These are phyloP conservation scores for Bostrychus sinensis DNA, from an alignment of 2,113 vertebrate genomes.

Conservation along the genomic window DNA sequence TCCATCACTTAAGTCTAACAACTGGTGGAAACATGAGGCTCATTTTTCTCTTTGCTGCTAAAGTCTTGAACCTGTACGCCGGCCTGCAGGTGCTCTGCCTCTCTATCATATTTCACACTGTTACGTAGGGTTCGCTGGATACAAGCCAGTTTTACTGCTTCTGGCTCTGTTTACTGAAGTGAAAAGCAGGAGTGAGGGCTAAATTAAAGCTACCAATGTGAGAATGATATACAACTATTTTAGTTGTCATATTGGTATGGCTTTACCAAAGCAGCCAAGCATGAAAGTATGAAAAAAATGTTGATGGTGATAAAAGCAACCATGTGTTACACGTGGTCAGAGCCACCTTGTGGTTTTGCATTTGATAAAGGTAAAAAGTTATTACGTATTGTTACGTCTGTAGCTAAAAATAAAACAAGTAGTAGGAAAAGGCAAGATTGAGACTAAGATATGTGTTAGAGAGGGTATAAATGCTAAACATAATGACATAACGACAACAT, in stretches of 20 bases:
- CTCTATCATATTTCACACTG: slow-evolving; percentile 63
- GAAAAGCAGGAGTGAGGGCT: slow-evolving; percentile 26
- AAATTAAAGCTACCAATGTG: background rate
- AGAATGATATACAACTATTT: background rate
- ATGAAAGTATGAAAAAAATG: no score
- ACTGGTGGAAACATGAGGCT: slow-evolving; percentile 30
- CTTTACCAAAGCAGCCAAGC: no score
- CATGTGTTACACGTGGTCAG: background rate
- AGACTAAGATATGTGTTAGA: no score
- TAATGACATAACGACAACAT: no score
- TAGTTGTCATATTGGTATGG: no score
- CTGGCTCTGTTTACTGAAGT: slow-evolving; percentile 16
- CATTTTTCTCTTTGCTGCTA: slow-evolving; percentile 61
- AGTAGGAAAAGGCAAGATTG: no score
- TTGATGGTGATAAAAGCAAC: background rate
- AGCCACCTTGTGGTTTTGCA: slow-evolving; percentile 5
- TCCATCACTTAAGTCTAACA: slow-evolving; percentile 17
- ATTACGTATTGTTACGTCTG: no score
- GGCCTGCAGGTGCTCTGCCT: slow-evolving; percentile 45
- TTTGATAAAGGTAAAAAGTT: no score
- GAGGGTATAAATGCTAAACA: no score
- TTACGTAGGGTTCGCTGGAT: slow-evolving; percentile 47
- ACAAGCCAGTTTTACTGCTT: slow-evolving; percentile 26
- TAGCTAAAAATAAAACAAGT: no score
- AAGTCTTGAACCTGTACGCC: slow-evolving; percentile 52